Evolutionary conservation across 1,140 invertebrate species (phyloP).

Genomic region (Drosophila lacertosa): DNA sequence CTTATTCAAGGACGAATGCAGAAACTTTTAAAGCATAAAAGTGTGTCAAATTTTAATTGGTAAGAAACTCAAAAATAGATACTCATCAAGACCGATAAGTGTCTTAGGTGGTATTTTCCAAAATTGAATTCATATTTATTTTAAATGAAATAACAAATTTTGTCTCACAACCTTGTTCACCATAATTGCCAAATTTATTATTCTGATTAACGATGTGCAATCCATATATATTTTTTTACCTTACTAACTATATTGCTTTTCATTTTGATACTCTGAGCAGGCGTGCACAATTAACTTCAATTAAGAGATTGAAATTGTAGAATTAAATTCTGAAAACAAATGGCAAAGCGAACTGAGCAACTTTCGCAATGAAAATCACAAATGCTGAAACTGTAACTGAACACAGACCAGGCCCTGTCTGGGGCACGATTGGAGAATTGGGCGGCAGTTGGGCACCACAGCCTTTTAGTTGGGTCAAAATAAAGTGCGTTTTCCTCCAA

Average conservation of each 20-base stretch:
- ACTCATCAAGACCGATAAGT: too few species aligned
- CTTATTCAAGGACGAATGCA: too few species aligned
- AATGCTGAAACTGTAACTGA: constrained; percentile 43
- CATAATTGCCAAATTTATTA: too few species aligned
- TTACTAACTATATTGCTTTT: background rate
- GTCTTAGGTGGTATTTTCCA: too few species aligned
- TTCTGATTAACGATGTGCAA: too few species aligned
- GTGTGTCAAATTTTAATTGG: too few species aligned
- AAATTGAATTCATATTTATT: too few species aligned
- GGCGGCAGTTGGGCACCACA: background rate
- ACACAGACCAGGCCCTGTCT: background rate
- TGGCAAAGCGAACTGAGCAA: constrained; percentile 29
- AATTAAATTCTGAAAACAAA: constrained; percentile 59
- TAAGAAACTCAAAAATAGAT: too few species aligned
- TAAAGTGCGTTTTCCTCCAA: constrained; percentile 33
- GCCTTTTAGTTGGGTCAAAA: constrained; percentile 31
- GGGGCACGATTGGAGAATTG: background rate
- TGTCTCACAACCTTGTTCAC: too few species aligned
- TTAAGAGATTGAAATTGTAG: constrained; percentile 78
- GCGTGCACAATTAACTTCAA: constrained; percentile 58
- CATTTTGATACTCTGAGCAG: background rate
- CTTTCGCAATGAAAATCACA: constrained; percentile 52
- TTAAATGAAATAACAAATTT: too few species aligned
- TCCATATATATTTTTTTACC: background rate
- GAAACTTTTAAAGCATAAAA: too few species aligned